Conservation (phyloP, 2,113 vertebrate species). For the Neolamprologus fasciatus region DNA sequence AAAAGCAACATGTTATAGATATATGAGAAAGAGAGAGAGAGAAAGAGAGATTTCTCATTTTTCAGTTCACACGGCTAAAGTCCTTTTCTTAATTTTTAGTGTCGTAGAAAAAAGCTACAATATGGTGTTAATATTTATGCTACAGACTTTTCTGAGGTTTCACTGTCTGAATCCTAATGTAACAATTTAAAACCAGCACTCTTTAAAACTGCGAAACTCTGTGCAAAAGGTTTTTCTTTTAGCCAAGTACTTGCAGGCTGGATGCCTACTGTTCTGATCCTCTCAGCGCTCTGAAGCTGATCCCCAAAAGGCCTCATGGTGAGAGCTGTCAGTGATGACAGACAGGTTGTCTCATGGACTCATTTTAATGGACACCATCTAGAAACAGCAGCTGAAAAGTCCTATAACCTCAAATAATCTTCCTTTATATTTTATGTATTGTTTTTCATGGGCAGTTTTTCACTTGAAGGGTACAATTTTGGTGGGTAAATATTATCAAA, state of each 20-base stretch:
- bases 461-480: not conserved
- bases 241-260: slow-evolving; percentile 20
- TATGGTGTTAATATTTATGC: not conserved
- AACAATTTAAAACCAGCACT: not conserved
- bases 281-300: slow-evolving; percentile 24
- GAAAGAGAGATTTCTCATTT: not conserved
- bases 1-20: not conserved
- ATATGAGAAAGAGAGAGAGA: not conserved
- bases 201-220: not conserved
- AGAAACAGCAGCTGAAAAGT: slow-evolving; percentile 6
- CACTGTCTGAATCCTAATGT: not conserved
- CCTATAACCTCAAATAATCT: not conserved
- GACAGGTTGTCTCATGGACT: slow-evolving; percentile 16
- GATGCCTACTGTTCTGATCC: slow-evolving; percentile 7
- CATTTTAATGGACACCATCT: slow-evolving; percentile 29
- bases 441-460: not conserved
- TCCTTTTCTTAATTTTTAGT: not conserved
- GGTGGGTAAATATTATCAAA: not conserved
- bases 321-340: slow-evolving; percentile 42
- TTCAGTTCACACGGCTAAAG: not conserved
- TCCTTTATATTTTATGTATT: not conserved
- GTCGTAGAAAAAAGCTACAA: not conserved
- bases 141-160: not conserved
- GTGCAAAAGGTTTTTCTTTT: not conserved
- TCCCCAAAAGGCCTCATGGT: slow-evolving; percentile 12